A percentile compares a stretch with the other conserved stretches of the same genome.
phyloP scores from a whole-genome alignment of 2,888 invertebrate species.

The Escarpia spicata region DNA sequence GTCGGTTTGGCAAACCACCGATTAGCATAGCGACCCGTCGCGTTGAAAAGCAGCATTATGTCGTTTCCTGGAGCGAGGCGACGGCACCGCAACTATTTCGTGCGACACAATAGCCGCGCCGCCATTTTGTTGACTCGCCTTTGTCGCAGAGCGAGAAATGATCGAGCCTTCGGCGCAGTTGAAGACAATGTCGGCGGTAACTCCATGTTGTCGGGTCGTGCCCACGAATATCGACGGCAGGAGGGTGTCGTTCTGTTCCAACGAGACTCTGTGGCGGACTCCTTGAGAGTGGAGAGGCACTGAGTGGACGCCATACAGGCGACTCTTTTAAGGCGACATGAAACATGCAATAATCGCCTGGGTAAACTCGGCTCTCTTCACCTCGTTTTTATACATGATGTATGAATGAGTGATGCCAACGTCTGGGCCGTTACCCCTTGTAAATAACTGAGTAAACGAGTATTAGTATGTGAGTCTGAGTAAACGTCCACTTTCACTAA shows the following conservation, averaged over 20 bases:
- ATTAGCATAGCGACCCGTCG: background rate
- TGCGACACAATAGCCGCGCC: background rate
- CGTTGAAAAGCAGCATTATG: background rate
- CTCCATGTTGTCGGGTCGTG: background rate
- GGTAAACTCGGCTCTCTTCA: background rate
- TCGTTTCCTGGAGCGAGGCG: background rate
- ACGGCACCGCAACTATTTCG: background rate
- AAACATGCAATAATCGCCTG: background rate
- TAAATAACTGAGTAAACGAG: background rate
- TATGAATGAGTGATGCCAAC: background rate
- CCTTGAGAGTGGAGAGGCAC: background rate
- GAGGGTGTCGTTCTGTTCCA: background rate
- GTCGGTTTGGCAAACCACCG: background rate
- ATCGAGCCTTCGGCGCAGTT: background rate
- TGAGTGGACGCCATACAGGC: background rate
- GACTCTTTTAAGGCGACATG: background rate
- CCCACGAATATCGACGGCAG: background rate
- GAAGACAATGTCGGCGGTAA: background rate
- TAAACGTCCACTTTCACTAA: background rate
- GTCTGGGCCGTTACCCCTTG: background rate
- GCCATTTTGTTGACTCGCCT: constrained; percentile 1
- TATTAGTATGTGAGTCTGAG: background rate
- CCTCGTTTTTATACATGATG: background rate
- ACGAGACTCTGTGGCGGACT: background rate
- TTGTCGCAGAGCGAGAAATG: background rate